Evolutionary conservation across 2,888 invertebrate species (phyloP), one percentile per base, ranked within the genome.

Genomic region (Cactoblastis cactorum): DNA sequence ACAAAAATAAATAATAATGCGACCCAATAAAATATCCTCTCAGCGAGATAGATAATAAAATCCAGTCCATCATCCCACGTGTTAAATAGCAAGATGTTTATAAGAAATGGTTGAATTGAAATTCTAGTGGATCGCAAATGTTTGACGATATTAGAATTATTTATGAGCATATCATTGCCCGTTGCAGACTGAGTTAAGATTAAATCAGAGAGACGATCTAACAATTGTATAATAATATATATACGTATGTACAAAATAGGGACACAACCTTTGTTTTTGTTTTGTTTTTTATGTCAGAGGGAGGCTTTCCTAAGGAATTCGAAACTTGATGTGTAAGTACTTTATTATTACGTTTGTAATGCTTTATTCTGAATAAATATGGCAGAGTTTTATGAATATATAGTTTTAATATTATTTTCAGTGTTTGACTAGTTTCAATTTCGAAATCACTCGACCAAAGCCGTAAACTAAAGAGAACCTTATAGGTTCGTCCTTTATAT

Each of bases 401-500:
- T 28, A 4, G 9, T 28, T 28, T 28, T 28, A 28, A 4, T 18
- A 38, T 38, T 28, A 4, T 9, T 28, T 28, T 28, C 9, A 28
- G 1, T 18, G 18, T 38, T 18, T 18, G 38, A 18, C 19, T 9
- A 41, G 24, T 41, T 41, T 41, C 15, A 8, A 24, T 24, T 15
- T 43, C 28, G 28, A 28, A 43, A 43, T 43, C 28, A 28, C 12
- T 43, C 32, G 28, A 28, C 32, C 28, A 15, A 24, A 11, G 43
- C 11, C 43, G 15, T 43, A 43, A 43, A 43, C 28, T 43, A 32
- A 22, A 22, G 43, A 15, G 11, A 28, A 28, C 43, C 43, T 14
- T 43, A 50, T 47, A 24, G 45, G 46, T 33, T 2, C 37, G 48
- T 51, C 45, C 41, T 41, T 24, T 24, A 14, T 14, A 9, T 24